Base-by-base conservation (phyloP, 2,888 invertebrate species). In the Apotomis betuletana region DNA sequence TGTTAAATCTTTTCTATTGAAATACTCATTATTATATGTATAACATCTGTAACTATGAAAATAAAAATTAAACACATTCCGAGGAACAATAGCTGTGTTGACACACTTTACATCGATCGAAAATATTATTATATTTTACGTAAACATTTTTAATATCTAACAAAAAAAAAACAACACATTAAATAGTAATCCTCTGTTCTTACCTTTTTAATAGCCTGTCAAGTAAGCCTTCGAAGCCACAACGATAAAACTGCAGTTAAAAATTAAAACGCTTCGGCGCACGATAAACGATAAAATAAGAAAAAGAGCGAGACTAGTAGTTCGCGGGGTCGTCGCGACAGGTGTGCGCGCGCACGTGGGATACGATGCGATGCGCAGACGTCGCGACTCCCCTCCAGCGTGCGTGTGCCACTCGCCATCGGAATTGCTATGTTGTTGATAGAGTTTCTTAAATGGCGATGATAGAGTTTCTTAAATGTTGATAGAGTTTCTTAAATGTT, bases 381-480 rank as follows among this genome's bases (percentile, higher is more conserved):
- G 55, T 0, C 3, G 38, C 44, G 71, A 41, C 71, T 71, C 71
- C 71, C 71, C 71, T 62, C 71, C 70, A 67, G 54, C 5, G n/a
- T 55, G 36, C 54, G 59, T 65, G 60, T 64, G 64, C 15, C 70
- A 13, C 36, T 61, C 27, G 67, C 51, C 38, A 58, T 57, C 57
- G 57, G 36, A 51, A 49, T 58, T 41, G 57, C 12, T 51, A 63
- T 69, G 41, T 3, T 0, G 49, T 12, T 36, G n/a, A 44, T 8
- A 13, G 27, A 27, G 10, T 10, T 49, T 49, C 12, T 6, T 6
- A 49, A 10, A 49, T 49, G 49, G 49, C 9, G 49, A 49, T 46
- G 3, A 10, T 10, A 46, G 3, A 4, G 6, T 8, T n/a, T n/a
- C n/a, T n/a, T n/a, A n/a, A n/a, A n/a, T 0, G 49, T 12, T 36